A percentile compares a stretch with the other conserved stretches of the same genome.
Conservation (phyloP, 2,113 vertebrate genomes). For the Ramphastos sulfuratus region DNA sequence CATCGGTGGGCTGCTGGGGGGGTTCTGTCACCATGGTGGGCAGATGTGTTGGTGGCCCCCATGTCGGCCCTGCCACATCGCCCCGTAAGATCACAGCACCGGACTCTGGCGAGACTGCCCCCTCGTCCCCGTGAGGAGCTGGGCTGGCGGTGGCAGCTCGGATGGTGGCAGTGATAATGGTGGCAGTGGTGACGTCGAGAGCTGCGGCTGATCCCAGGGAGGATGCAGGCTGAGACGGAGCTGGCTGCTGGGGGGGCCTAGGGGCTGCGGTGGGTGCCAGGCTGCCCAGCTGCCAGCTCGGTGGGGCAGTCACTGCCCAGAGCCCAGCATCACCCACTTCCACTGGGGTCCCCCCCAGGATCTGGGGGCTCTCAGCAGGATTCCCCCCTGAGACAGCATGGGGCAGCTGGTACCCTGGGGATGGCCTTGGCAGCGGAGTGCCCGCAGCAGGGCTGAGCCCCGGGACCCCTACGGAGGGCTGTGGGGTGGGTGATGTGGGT, state of each 20-base stretch:
- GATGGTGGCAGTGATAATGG: not conserved
- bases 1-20: not conserved
- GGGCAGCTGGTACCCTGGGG: not conserved
- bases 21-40: rapidly evolving
- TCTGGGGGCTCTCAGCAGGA: not conserved
- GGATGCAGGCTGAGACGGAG: rapidly evolving
- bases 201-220: rapidly evolving
- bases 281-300: not conserved
- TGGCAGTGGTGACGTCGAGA: rapidly evolving
- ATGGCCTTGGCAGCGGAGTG: rapidly evolving
- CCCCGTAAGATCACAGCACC: not conserved
- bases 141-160: not conserved
- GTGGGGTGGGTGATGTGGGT: rapidly evolving
- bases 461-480: not conserved
- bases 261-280: not conserved
- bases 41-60: not conserved
- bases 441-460: rapidly evolving
- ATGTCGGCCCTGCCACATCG: rapidly evolving
- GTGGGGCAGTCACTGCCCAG: not conserved
- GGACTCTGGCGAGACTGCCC: rapidly evolving
- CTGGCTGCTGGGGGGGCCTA: not conserved
- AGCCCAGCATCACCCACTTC: rapidly evolving
- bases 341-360: not conserved
- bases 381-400: rapidly evolving
- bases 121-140: rapidly evolving